Evolutionary conservation across 2,888 invertebrate species (phyloP).

Genomic region (Lasioglossum leucozonium): DNA sequence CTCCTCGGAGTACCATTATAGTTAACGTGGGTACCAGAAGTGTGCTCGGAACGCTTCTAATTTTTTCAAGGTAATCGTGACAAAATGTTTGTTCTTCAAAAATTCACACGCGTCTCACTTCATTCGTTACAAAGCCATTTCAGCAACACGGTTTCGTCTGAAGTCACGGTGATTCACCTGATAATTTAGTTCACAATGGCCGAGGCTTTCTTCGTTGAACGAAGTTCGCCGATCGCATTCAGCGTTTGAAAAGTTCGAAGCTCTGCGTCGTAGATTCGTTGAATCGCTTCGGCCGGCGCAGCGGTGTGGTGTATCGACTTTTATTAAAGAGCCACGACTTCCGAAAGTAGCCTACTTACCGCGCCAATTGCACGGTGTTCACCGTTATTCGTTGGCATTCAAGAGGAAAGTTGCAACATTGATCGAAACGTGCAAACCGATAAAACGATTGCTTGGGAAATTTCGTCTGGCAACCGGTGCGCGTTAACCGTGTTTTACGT

Average conservation of each 20-base stretch:
- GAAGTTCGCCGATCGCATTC: not conserved
- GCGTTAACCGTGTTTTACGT: not conserved
- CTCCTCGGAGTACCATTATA: not conserved
- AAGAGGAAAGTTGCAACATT: not conserved
- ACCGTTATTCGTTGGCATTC: not conserved
- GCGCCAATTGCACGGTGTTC: not conserved
- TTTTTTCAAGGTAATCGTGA: not conserved
- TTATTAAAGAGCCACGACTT: not conserved
- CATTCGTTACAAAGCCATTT: not conserved
- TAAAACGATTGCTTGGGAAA: not conserved
- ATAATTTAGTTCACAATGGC: constrained; percentile 1
- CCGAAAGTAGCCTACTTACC: not conserved
- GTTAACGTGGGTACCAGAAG: not conserved
- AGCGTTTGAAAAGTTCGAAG: not conserved
- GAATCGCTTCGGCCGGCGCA: not conserved
- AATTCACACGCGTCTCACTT: too few species aligned
- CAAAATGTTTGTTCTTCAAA: too few species aligned
- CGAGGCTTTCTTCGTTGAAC: not conserved
- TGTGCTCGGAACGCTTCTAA: not conserved
- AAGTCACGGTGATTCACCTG: not conserved
- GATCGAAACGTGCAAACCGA: not conserved
- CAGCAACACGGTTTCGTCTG: not conserved
- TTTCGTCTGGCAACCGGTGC: not conserved
- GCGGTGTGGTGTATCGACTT: not conserved
- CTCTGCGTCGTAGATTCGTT: not conserved